Percentiles rank a stretch among this genome's conserved stretches.
Conservation (phyloP, 2,113 vertebrate genomes). For the Asarcornis scutulata region DNA sequence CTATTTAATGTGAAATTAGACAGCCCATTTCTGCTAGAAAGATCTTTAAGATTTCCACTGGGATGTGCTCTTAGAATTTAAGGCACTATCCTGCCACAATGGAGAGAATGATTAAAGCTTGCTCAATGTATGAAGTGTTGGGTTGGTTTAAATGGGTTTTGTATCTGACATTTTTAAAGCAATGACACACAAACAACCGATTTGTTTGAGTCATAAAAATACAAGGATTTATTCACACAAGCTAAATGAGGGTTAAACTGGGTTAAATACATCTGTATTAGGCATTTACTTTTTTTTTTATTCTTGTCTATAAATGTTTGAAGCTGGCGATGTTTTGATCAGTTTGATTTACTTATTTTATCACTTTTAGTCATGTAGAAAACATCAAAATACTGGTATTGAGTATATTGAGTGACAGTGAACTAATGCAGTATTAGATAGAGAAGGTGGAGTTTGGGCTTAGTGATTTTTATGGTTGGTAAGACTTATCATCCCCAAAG, state of each 20-base stretch:
- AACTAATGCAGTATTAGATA: neutral
- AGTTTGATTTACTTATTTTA: neutral
- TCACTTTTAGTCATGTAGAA: neutral
- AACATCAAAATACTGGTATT: neutral
- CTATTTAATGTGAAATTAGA: neutral
- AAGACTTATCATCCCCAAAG: neutral
- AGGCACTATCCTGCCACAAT: neutral
- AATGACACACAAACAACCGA: neutral
- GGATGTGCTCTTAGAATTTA: neutral
- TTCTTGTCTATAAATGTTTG: neutral
- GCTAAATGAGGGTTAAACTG: slow-evolving; percentile 17
- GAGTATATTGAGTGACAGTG: neutral
- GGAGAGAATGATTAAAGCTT: neutral
- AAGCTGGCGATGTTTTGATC: neutral
- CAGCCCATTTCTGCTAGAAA: neutral
- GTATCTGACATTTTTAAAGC: neutral
- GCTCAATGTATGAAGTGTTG: neutral
- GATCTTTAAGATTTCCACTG: neutral
- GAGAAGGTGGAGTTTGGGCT: neutral
- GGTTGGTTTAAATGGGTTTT: neutral
- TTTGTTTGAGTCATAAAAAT: neutral
- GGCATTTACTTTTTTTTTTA: slow-evolving; percentile 21
- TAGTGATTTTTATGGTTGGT: neutral
- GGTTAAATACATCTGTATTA: slow-evolving; percentile 20
- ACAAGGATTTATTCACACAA: neutral